phyloP scores from a whole-genome alignment of 2,797 vertebrate genomes.

The Ptychobarbus kaznakovi region DNA sequence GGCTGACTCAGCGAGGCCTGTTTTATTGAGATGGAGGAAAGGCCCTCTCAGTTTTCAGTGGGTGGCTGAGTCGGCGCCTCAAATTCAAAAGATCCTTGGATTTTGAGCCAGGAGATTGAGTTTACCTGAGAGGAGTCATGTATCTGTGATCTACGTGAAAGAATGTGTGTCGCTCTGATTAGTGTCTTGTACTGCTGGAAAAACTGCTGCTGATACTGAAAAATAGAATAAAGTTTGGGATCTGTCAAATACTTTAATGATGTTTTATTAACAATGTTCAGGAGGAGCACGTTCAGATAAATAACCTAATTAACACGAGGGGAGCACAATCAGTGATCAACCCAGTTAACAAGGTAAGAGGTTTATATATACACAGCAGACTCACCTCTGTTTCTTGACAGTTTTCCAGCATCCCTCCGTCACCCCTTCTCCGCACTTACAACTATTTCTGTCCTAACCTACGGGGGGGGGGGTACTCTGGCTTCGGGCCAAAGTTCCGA shows the following conservation, averaged over 20 bases:
- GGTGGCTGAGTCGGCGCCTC: constrained; percentile 24
- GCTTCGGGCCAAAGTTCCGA: too few species aligned
- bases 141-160: constrained; percentile 14
- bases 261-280: too few species aligned
- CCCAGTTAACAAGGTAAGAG: too few species aligned
- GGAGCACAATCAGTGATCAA: too few species aligned
- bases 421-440: too few species aligned
- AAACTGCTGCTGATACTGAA: neutral
- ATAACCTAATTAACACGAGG: too few species aligned
- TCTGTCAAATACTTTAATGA: neutral
- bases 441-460: too few species aligned
- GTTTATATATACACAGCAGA: too few species aligned
- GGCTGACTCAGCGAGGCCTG: constrained; percentile 35
- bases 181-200: neutral
- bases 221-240: neutral
- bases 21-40: constrained; percentile 40
- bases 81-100: constrained; percentile 15
- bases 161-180: neutral
- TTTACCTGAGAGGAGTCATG: constrained; percentile 14
- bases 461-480: too few species aligned
- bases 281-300: too few species aligned
- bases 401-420: too few species aligned
- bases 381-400: too few species aligned
- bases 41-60: constrained; percentile 39
- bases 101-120: constrained; percentile 21